Base-by-base conservation (phyloP, 2,113 vertebrate genomes). In the Chloebia gouldiae region DNA sequence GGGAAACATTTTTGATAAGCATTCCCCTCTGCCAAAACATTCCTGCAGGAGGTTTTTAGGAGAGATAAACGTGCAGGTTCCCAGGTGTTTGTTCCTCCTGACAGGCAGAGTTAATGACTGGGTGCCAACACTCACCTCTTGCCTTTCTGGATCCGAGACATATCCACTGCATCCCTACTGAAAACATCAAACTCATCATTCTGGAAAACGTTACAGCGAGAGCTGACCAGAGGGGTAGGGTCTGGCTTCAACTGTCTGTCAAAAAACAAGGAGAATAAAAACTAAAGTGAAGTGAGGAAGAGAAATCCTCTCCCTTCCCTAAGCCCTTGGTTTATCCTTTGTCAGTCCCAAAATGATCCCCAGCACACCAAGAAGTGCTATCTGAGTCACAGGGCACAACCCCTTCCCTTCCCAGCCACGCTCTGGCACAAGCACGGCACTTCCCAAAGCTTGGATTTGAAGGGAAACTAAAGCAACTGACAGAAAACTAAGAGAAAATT, bases 101-200 rank as follows among this genome's bases (percentile, higher is more conserved):
- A 39, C 83, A 85, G 72, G 25, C 45, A 42, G 51, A 88, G 57
- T 64, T 90, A 47, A 49, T 51, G 31, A 47, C 51, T 45, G 44
- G 50, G 71, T 5, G 11, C 35, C 3, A 1, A 11, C 3, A 90
- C 98, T 98, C 92, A 99, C 99, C 98, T 98, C 94, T 98, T 98
- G 96, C 99, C 99, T 95, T 98, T 99, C 97, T 99, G 99, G 87
- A 99, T 94, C 28, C 99, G 98, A 63, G 98, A 98, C 97, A 99
- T 97, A 96, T 99, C 99, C 96, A 99, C 97, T 6, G 98, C 97
- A 70, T 99, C 99, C 79, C 98, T 98, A 53, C 98, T 98, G 98
- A 99, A 99, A 75, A 99, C 97, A 35, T 99, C 99, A 95, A 99
- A 99, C 95, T 99, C 99, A 4, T 99, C 99, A 0, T 99, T 98